phyloP scores from a whole-genome alignment of 2,888 invertebrate species.

The Neoaliturus tenellus region DNA sequence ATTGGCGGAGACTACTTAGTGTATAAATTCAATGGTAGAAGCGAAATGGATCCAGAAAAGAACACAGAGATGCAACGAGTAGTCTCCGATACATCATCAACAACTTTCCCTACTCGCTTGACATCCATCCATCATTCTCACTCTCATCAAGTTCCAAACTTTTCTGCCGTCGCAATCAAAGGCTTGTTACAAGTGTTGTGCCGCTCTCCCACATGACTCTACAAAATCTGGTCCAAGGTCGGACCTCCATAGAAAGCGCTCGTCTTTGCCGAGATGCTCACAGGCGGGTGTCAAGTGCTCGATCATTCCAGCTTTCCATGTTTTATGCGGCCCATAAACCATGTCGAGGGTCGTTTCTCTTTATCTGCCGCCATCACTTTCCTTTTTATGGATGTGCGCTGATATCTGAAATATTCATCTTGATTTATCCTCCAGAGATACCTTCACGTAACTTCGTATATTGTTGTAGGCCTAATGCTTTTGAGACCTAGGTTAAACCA shows the following conservation, averaged over 20 bases:
- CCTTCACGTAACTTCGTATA: no score
- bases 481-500: no score
- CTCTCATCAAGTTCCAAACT: background rate
- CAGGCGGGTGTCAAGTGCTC: background rate
- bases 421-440: background rate
- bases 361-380: background rate
- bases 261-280: background rate
- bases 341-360: background rate
- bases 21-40: no score
- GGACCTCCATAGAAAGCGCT: constrained; percentile 8
- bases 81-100: no score
- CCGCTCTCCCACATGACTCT: background rate
- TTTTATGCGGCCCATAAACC: constrained; percentile 7
- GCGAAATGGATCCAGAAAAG: no score
- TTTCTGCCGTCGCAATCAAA: background rate
- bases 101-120: no score
- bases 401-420: background rate
- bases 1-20: no score
- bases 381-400: background rate
- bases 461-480: no score
- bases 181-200: background rate
- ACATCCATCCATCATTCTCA: background rate
- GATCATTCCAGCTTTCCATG: constrained; percentile 13
- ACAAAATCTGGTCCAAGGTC: background rate
- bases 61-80: no score